These are phyloP conservation scores for Myzus persicae DNA, from an alignment of 1,140 invertebrate genomes.

Conservation along the genomic window DNA sequence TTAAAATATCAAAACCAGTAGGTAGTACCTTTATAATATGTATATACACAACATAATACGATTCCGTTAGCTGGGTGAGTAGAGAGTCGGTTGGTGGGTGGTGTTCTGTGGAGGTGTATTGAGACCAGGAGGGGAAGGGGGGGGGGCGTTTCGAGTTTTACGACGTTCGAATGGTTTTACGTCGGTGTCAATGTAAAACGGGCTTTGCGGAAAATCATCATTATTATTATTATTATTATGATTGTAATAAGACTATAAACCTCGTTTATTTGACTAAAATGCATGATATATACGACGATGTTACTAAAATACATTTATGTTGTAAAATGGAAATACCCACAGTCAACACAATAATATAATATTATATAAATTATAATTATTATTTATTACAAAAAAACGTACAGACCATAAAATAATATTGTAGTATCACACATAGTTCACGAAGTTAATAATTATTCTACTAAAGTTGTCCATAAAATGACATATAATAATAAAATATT, in stretches of 20 bases:
- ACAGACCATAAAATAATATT: background rate
- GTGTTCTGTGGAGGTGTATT: background rate
- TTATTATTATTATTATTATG: too few relatives aligned
- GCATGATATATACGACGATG: background rate
- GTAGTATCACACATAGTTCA: background rate
- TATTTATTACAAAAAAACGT: background rate
- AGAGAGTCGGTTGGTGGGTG: too few relatives aligned
- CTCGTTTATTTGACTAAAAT: background rate
- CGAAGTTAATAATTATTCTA: conserved; percentile 1
- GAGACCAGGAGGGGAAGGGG: background rate
- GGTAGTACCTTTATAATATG: too few relatives aligned
- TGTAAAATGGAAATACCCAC: background rate
- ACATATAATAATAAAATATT: conserved; percentile 22
- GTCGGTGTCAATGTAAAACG: background rate
- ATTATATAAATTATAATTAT: conserved; percentile 12
- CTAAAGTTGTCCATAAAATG: conserved; percentile 9
- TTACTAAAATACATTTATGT: background rate
- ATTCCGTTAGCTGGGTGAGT: background rate
- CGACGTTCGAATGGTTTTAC: background rate
- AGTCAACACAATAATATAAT: background rate
- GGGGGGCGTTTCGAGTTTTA: background rate
- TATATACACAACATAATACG: background rate
- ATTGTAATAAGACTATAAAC: conserved; percentile 12
- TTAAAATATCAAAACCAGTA: conserved; percentile 3
- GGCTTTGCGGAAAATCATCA: background rate